Conservation (phyloP, 1,140 invertebrate species). For the Melipona quadrifasciata region DNA sequence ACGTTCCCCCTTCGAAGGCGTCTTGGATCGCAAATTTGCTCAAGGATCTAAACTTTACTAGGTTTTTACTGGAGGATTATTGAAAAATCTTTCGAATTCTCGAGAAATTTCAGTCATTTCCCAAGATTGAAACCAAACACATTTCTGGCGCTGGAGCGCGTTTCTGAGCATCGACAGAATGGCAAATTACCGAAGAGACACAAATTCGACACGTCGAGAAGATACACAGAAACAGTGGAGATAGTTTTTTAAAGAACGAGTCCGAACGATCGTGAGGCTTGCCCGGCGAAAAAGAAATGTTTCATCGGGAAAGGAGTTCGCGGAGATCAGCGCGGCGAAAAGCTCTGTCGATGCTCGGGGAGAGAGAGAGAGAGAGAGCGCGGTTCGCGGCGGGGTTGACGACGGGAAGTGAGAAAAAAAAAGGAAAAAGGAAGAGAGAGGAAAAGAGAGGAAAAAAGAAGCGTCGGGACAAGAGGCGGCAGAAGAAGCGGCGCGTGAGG, state of each 20-base stretch:
- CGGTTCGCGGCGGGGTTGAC: slow-evolving; percentile 4
- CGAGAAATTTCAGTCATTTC: too few relatives aligned
- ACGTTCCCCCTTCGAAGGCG: neutral
- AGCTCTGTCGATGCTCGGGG: slow-evolving; percentile 16
- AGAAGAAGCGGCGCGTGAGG: slow-evolving; percentile 40
- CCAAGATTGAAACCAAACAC: too few relatives aligned
- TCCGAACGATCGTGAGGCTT: too few relatives aligned
- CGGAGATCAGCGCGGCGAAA: neutral
- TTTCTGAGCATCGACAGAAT: too few relatives aligned
- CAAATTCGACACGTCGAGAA: too few relatives aligned
- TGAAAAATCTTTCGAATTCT: fast-evolving
- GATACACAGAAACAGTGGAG: too few relatives aligned
- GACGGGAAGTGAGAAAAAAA: slow-evolving; percentile 28
- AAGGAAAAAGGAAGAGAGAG: neutral
- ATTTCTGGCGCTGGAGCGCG: too few relatives aligned
- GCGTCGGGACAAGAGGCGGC: slow-evolving; percentile 38
- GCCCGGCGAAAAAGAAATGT: neutral
- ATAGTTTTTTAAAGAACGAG: too few relatives aligned
- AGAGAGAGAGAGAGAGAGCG: too few relatives aligned
- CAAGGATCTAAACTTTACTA: neutral
- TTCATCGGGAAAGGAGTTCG: neutral
- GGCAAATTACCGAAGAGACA: too few relatives aligned
- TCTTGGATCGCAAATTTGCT: neutral
- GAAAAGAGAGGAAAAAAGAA: slow-evolving; percentile 3
- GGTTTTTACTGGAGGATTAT: too few relatives aligned